Conservation (phyloP, 2,797 vertebrate genomes). For the Lycodopsis pacificus region DNA sequence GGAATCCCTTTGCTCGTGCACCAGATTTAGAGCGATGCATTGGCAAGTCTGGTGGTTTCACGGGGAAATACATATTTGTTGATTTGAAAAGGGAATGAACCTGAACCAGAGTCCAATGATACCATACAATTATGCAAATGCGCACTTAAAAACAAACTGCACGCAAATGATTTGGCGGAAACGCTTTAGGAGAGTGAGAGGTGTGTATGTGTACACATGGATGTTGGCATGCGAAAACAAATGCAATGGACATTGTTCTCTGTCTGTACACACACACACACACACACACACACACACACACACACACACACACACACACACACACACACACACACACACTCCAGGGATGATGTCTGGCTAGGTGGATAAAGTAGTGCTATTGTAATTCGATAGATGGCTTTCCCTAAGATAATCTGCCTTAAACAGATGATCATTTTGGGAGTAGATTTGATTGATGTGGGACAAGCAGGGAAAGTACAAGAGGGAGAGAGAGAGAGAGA, state of each 20-base stretch:
- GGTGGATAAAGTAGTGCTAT: conserved; percentile 86
- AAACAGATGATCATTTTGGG: conserved; percentile 88
- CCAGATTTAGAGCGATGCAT: conserved; percentile 41
- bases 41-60: conserved; percentile 52
- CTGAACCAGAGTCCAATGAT: conserved; percentile 76
- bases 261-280: conserved; percentile 24
- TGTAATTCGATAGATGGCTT: conserved; percentile 88
- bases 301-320: conserved; percentile 41
- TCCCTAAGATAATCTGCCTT: conserved; percentile 86
- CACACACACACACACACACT: conserved; percentile 61
- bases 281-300: conserved; percentile 38
- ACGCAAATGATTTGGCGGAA: conserved; percentile 59
- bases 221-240: conserved; percentile 62
- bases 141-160: conserved; percentile 65
- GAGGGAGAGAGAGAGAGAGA: conserved; percentile 41
- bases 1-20: conserved; percentile 47
- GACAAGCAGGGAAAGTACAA: conserved; percentile 64
- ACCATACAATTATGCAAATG: conserved; percentile 83
- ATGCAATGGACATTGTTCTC: conserved; percentile 70
- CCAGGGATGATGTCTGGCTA: conserved; percentile 83
- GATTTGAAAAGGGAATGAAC: conserved; percentile 75
- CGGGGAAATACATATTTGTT: conserved; percentile 75
- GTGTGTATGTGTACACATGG: conserved; percentile 40
- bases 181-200: conserved; percentile 52
- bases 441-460: conserved; percentile 87